phyloP scores from a whole-genome alignment of 2,888 invertebrate genomes.

The Caenorhabditis auriculariae region DNA sequence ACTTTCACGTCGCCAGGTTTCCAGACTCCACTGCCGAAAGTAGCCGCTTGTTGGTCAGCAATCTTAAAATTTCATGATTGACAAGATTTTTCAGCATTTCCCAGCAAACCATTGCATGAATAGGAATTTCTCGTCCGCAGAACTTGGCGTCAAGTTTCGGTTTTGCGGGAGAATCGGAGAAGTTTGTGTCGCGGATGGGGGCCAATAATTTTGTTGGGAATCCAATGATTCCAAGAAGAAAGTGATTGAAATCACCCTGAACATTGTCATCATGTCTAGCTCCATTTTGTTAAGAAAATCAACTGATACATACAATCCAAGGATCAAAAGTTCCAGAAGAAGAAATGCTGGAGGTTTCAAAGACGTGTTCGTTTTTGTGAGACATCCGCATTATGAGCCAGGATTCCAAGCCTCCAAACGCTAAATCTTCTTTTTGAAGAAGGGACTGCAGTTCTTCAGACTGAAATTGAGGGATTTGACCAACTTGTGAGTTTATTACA shows the following conservation, averaged over 20 bases:
- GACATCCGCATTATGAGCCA: slow-evolving; percentile 81
- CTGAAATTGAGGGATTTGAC: slow-evolving; percentile 12
- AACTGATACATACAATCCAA: slow-evolving; percentile 71
- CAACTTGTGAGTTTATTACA: not conserved
- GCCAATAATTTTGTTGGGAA: slow-evolving; percentile 79
- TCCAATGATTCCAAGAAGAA: slow-evolving; percentile 74
- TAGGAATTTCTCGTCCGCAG: slow-evolving; percentile 79
- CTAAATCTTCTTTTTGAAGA: slow-evolving; percentile 75
- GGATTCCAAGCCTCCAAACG: slow-evolving; percentile 79
- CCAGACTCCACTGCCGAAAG: slow-evolving; percentile 84
- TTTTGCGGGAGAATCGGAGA: slow-evolving; percentile 71
- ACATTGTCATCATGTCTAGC: not conserved
- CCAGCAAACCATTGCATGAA: slow-evolving; percentile 70
- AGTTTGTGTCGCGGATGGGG: slow-evolving; percentile 58
- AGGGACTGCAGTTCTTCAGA: slow-evolving; percentile 69
- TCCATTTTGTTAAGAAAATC: too few species aligned
- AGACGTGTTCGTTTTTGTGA: slow-evolving; percentile 69
- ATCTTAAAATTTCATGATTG: slow-evolving; percentile 61
- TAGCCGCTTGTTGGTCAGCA: slow-evolving; percentile 84
- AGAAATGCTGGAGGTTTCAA: slow-evolving; percentile 87
- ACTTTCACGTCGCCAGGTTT: slow-evolving; percentile 79
- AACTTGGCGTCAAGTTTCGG: slow-evolving; percentile 74
- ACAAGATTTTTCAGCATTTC: not conserved
- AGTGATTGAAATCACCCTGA: slow-evolving; percentile 78
- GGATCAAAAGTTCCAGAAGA: slow-evolving; percentile 92